These are phyloP conservation scores for Manis pentadactyla DNA, from an alignment of 2,797 vertebrate genomes.

Conservation along the genomic window DNA sequence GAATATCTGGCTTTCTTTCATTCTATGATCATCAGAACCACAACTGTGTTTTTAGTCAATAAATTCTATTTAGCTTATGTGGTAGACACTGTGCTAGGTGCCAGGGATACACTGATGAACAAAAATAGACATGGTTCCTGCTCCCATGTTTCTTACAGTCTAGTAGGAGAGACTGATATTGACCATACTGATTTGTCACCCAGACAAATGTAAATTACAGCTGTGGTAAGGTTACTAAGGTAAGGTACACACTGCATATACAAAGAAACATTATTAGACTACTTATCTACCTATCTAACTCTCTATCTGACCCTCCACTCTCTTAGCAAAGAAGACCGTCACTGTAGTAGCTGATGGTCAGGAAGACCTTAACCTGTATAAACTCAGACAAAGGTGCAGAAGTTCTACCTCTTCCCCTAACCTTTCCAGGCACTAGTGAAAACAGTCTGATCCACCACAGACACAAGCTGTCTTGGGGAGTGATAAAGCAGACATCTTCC, in stretches of 20 bases:
- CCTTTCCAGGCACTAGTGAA: too few relatives aligned
- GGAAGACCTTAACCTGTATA: too few relatives aligned
- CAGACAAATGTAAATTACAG: conserved; percentile 53
- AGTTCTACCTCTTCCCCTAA: too few relatives aligned
- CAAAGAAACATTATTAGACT: neutral
- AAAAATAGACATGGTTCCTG: neutral
- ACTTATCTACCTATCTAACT: neutral
- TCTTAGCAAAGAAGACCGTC: too few relatives aligned
- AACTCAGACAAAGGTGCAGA: too few relatives aligned
- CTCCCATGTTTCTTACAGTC: neutral
- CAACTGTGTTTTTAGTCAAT: neutral
- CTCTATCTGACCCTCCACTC: neutral
- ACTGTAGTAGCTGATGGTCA: too few relatives aligned
- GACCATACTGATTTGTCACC: neutral
- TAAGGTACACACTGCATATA: neutral
- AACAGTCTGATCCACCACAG: too few relatives aligned
- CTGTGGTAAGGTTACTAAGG: neutral
- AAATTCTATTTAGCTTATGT: conserved; percentile 9
- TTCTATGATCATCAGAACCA: conserved; percentile 1
- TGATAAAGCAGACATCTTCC: too few relatives aligned
- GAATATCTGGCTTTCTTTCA: neutral
- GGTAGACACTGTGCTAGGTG: neutral
- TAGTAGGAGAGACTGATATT: neutral
- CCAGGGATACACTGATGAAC: neutral
- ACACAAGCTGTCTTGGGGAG: too few relatives aligned